Evolutionary conservation across 1,140 invertebrate genomes (phyloP).

Genomic region (Eupristina koningsbergeri): DNA sequence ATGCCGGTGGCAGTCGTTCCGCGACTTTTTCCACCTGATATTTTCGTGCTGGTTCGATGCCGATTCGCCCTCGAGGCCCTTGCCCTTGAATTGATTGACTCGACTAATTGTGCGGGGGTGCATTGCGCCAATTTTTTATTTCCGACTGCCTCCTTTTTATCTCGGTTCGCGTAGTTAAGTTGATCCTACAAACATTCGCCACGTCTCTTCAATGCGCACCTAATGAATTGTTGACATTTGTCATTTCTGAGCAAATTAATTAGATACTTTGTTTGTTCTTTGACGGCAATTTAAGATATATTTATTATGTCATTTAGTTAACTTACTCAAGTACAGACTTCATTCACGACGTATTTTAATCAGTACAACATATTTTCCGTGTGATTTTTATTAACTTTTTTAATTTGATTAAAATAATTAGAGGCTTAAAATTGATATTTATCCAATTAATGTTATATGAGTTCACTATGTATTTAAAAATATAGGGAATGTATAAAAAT

Average conservation of each 20-base stretch:
- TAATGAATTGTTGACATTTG: constrained; percentile 28
- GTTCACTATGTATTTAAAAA: too few relatives aligned
- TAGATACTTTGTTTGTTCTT: not conserved
- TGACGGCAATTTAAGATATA: not conserved
- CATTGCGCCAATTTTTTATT: not conserved
- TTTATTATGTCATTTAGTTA: not conserved
- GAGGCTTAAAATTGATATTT: too few relatives aligned
- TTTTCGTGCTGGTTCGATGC: constrained; percentile 59
- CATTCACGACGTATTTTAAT: too few relatives aligned
- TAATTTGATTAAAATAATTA: too few relatives aligned
- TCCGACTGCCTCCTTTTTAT: not conserved
- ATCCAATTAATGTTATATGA: too few relatives aligned
- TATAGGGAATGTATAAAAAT: too few relatives aligned
- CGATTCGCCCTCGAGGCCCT: constrained; percentile 46
- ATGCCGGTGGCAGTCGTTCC: constrained; percentile 48
- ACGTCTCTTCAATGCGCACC: too few relatives aligned
- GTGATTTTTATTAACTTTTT: too few relatives aligned
- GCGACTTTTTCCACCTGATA: constrained; percentile 64
- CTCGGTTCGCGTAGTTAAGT: not conserved
- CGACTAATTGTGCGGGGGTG: constrained; percentile 29
- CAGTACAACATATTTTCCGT: too few relatives aligned
- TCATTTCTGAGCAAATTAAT: not conserved
- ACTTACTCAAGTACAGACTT: too few relatives aligned
- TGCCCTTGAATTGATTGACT: constrained; percentile 38
- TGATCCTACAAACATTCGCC: constrained; percentile 29